phyloP scores from a whole-genome alignment of 2,888 invertebrate species.

The Tanypteryx hageni region DNA sequence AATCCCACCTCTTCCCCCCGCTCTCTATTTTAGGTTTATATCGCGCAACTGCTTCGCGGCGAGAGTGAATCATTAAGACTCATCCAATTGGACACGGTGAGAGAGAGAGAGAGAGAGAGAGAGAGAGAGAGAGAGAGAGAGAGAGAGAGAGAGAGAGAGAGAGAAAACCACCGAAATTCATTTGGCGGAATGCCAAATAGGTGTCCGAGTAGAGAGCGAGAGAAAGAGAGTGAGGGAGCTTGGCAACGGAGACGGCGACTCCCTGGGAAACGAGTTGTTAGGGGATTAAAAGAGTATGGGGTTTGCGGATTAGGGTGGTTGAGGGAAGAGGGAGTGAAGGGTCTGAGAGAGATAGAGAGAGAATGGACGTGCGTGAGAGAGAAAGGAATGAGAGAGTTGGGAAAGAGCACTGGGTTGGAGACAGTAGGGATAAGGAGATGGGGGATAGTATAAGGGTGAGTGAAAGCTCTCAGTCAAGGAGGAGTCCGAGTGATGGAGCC shows the following conservation, averaged over 20 bases:
- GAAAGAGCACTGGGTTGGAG: no score
- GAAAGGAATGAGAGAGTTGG: no score
- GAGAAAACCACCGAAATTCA: constrained; percentile 18
- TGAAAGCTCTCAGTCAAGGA: constrained; percentile 8
- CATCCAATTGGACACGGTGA: constrained; percentile 19
- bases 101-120: background rate
- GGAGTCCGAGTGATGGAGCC: background rate
- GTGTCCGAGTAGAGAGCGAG: background rate
- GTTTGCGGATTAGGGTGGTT: background rate
- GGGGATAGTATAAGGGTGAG: background rate
- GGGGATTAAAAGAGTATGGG: background rate
- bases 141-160: background rate
- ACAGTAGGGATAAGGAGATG: no score
- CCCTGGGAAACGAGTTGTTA: constrained; percentile 1
- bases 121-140: background rate
- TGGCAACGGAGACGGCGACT: background rate
- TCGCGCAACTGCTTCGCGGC: background rate
- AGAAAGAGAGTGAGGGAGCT: background rate
- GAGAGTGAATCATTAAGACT: constrained; percentile 42
- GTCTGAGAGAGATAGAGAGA: background rate
- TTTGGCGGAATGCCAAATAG: constrained; percentile 51
- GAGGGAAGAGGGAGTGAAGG: background rate
- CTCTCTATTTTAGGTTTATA: background rate
- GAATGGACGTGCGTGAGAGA: no score
- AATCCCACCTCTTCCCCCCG: background rate